Evolutionary conservation across 53 echinoderm and acorn worm species (phyloP).

Genomic region (Mesocentrotus franciscanus): DNA sequence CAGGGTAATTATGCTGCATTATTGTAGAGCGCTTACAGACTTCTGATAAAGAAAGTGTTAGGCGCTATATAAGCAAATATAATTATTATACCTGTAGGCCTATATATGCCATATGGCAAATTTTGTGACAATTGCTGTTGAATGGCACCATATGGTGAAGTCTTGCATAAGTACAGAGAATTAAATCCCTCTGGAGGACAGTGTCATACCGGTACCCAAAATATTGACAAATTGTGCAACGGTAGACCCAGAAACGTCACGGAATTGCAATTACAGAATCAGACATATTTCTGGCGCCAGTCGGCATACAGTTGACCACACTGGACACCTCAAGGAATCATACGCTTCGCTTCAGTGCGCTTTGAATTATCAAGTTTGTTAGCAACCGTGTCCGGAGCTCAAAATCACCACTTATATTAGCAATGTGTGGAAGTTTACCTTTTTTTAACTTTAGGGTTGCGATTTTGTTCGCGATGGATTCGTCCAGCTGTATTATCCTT

Average conservation of each 20-base stretch:
- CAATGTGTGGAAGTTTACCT: neutral
- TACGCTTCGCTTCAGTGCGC: neutral
- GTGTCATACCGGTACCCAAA: constrained; percentile 23
- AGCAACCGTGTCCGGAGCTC: neutral
- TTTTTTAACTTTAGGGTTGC: neutral
- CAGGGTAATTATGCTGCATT: too few species aligned
- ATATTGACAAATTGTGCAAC: constrained; percentile 20
- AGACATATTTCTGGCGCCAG: neutral
- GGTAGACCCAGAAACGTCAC: neutral
- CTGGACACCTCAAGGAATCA: neutral
- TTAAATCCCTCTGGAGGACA: neutral
- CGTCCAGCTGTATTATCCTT: neutral
- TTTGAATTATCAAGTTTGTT: neutral
- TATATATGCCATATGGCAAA: neutral
- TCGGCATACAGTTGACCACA: neutral
- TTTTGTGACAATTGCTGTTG: neutral
- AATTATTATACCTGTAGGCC: too few species aligned
- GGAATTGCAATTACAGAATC: neutral
- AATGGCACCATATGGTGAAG: neutral
- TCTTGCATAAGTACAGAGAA: neutral
- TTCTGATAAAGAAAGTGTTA: too few species aligned
- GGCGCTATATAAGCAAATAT: too few species aligned
- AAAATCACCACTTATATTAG: neutral
- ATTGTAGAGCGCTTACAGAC: too few species aligned
- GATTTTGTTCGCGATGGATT: neutral